Evolutionary conservation across 2,888 invertebrate species (phyloP), one percentile per base, ranked within the genome.

Genomic region (Trachelus iudaicus): DNA sequence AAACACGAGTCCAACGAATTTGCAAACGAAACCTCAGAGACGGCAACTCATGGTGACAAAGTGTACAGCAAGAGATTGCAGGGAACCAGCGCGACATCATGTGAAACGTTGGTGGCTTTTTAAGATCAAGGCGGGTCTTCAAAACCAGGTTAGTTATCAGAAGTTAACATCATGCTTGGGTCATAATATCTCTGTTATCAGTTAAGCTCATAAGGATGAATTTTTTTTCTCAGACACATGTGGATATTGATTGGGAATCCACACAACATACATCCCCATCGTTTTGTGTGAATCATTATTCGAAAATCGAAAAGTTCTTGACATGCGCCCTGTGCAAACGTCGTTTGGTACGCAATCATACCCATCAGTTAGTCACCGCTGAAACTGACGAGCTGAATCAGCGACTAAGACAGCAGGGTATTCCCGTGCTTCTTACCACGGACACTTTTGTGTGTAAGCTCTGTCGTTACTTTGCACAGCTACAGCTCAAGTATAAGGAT

Each of bases 381-480:
- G 94, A 94, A 83, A 92, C 92, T n/a, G 90, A 89, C 69, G 92
- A 93, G 78, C 84, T 94, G 76, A 94, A 94, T 85, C 87, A 87
- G 69, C 85, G 88, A 4, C 92, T 97, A 15, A 89, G 91, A 15
- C 93, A 93, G 69, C 94, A 95, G 83, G 93, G 94, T 2, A 93
- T 97, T 76, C 96, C 96, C 0, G 95, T 96, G 23, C 92, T 93
- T 85, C 92, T 97, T 86, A 90, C 92, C 1, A 94, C 95, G 85
- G 95, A 95, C 80, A 95, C 95, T 0, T 96, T 96, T 76, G 94
- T 97, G 73, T 97, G 97, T 92, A 97, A 97, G 92, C 92, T 95
- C 34, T 97, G 97, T 87, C 94, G 96, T 79, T 95, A 96, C 91
- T 97, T 96, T 92, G 95, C 95, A 84, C 94, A 95, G 80, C 90